phyloP scores from a whole-genome alignment of 2,888 invertebrate species.

The Pediacus dermestoides region DNA sequence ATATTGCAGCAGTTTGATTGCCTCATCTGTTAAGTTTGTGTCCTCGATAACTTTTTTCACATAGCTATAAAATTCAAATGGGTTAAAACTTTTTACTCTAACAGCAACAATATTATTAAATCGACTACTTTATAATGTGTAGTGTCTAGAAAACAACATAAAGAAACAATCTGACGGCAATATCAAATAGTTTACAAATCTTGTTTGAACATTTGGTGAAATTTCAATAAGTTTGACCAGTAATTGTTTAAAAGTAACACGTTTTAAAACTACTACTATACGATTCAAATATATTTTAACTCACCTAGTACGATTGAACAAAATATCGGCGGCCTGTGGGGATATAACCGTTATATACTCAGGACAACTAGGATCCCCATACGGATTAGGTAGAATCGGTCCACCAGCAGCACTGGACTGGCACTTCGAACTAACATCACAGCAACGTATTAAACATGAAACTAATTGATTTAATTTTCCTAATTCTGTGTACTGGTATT shows the following conservation, averaged over 20 bases:
- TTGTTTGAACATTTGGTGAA: too few species aligned
- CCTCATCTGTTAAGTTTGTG: slow-evolving; percentile 87
- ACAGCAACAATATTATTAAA: too few species aligned
- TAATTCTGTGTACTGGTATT: slow-evolving; percentile 93
- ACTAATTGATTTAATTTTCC: slow-evolving; percentile 91
- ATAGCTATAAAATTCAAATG: slow-evolving; percentile 65
- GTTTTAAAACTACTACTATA: too few species aligned
- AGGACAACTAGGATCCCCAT: slow-evolving; percentile 62
- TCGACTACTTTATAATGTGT: too few species aligned
- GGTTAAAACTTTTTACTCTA: too few species aligned
- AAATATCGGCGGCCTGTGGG: slow-evolving; percentile 72
- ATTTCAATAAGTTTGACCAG: too few species aligned
- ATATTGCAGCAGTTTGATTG: slow-evolving; percentile 84
- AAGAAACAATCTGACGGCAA: too few species aligned
- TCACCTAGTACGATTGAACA: slow-evolving; percentile 77
- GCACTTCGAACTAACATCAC: slow-evolving; percentile 68
- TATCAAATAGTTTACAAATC: too few species aligned
- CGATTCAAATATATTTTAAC: slow-evolving; percentile 16
- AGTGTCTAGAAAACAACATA: too few species aligned
- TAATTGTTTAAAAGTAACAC: too few species aligned
- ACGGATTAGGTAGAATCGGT: slow-evolving; percentile 68
- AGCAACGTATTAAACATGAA: slow-evolving; percentile 85
- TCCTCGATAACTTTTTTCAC: slow-evolving; percentile 95
- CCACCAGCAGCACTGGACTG: slow-evolving; percentile 55
- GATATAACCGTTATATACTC: slow-evolving; percentile 67